Conservation (phyloP, 2,888 invertebrate genomes). For the Eueremaeus valkanovi region DNA sequence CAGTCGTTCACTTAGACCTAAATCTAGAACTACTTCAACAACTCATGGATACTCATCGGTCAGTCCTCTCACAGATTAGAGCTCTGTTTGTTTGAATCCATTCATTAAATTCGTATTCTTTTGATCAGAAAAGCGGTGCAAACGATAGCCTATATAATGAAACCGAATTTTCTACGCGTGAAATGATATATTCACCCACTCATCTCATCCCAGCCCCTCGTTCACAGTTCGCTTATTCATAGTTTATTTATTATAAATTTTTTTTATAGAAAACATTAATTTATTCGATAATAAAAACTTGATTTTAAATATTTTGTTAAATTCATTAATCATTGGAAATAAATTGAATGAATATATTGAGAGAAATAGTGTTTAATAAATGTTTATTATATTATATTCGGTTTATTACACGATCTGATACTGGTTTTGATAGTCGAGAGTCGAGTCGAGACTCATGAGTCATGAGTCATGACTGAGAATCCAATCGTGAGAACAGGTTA, state of each 20-base stretch:
- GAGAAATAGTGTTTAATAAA: background rate
- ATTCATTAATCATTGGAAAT: background rate
- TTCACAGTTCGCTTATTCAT: slow-evolving; percentile 27
- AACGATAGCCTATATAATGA: slow-evolving; percentile 41
- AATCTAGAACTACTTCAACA: slow-evolving; percentile 28
- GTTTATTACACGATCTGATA: slow-evolving; percentile 8
- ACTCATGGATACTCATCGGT: slow-evolving; percentile 32
- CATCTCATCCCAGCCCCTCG: slow-evolving; percentile 33
- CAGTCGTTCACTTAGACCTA: slow-evolving; percentile 26
- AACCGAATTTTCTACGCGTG: slow-evolving; percentile 43
- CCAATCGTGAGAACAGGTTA: background rate
- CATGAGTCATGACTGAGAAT: background rate
- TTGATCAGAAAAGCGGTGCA: slow-evolving; percentile 8
- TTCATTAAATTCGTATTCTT: background rate
- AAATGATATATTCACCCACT: slow-evolving; percentile 42
- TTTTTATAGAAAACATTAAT: background rate
- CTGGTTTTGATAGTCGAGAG: background rate
- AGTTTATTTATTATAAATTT: background rate
- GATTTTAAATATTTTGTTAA: background rate
- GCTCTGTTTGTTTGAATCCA: no score
- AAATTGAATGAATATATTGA: background rate
- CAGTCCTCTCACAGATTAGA: background rate
- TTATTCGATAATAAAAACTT: background rate
- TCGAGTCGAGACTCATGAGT: background rate
- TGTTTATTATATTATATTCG: background rate